A percentile compares a stretch with the other conserved stretches of the same genome.
Evolutionary conservation across 1,140 invertebrate genomes (phyloP).

Genomic region (Lutraria rhynchaena): DNA sequence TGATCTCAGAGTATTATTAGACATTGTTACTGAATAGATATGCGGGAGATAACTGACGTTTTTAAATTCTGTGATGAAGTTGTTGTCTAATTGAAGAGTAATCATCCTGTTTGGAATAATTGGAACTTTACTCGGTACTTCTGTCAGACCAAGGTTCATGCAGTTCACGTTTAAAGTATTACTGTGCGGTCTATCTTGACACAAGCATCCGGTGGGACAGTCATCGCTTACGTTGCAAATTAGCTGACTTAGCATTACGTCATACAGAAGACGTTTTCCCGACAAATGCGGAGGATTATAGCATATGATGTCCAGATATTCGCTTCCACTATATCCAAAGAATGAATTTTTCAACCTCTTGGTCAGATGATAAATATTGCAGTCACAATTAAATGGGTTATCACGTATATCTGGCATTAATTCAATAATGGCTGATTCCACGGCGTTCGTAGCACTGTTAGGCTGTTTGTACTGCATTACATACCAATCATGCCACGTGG

Average conservation of each 20-base stretch:
- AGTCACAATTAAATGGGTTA: slow-evolving; percentile 62
- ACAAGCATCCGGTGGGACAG: slow-evolving; percentile 62
- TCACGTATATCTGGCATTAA: slow-evolving; percentile 52
- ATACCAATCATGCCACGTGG: slow-evolving; percentile 35
- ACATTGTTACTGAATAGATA: slow-evolving; percentile 51
- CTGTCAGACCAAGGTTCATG: slow-evolving; percentile 25
- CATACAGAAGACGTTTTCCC: slow-evolving; percentile 56
- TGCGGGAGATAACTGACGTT: slow-evolving; percentile 52
- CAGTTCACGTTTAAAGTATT: slow-evolving; percentile 59
- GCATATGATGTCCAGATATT: slow-evolving; percentile 52
- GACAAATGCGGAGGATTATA: slow-evolving; percentile 38
- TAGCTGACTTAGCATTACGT: slow-evolving; percentile 52
- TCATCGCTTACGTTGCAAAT: slow-evolving; percentile 61
- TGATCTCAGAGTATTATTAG: slow-evolving; percentile 48
- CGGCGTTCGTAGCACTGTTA: not conserved
- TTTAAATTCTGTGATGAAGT: slow-evolving; percentile 52
- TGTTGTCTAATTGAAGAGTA: slow-evolving; percentile 55
- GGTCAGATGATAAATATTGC: slow-evolving; percentile 56
- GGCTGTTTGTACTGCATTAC: slow-evolving; percentile 36
- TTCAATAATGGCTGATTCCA: slow-evolving; percentile 44
- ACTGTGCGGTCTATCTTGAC: slow-evolving; percentile 59
- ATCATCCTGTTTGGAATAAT: slow-evolving; percentile 33
- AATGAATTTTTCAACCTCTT: slow-evolving; percentile 50
- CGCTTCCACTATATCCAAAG: slow-evolving; percentile 37
- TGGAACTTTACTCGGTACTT: slow-evolving; percentile 50